These are phyloP conservation scores for Hemiprocne comata DNA, from an alignment of 2,113 vertebrate genomes.

Conservation along the genomic window DNA sequence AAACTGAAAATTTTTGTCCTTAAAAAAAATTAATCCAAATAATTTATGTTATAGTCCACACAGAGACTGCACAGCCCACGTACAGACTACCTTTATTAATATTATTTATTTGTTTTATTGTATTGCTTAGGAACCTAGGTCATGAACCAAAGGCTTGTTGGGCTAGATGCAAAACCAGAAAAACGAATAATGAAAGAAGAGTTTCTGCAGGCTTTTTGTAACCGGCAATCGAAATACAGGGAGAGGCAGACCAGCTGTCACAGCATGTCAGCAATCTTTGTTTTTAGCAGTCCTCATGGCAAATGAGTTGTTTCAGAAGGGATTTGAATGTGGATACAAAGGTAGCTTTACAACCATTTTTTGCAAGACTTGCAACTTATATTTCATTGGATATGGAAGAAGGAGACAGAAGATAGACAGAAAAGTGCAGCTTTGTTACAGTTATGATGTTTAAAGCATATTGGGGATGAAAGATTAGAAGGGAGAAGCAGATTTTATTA, in stretches of 20 bases:
- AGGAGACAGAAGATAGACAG: neutral
- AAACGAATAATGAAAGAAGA: neutral
- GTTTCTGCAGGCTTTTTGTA: neutral
- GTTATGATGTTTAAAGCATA: neutral
- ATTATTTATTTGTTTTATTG: neutral
- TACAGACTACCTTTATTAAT: neutral
- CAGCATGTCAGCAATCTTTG: neutral
- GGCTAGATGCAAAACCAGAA: neutral
- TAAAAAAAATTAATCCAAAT: neutral
- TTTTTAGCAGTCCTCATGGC: neutral
- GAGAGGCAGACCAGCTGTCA: constrained; percentile 9
- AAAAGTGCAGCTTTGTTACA: neutral
- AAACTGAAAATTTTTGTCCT: neutral
- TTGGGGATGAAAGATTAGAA: neutral
- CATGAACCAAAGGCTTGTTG: neutral
- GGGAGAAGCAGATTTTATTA: neutral
- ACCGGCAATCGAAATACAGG: neutral
- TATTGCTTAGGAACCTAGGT: neutral
- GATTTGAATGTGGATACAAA: neutral
- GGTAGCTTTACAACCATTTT: neutral
- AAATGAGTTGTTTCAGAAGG: constrained; percentile 3
- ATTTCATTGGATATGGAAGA: neutral
- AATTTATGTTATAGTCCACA: rapidly evolving
- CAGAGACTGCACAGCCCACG: rapidly evolving
- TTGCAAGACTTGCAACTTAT: neutral